A percentile compares a stretch with the other conserved stretches of the same genome.
Conservation (phyloP, 2,113 vertebrate species). For the Ranitomeya variabilis region DNA sequence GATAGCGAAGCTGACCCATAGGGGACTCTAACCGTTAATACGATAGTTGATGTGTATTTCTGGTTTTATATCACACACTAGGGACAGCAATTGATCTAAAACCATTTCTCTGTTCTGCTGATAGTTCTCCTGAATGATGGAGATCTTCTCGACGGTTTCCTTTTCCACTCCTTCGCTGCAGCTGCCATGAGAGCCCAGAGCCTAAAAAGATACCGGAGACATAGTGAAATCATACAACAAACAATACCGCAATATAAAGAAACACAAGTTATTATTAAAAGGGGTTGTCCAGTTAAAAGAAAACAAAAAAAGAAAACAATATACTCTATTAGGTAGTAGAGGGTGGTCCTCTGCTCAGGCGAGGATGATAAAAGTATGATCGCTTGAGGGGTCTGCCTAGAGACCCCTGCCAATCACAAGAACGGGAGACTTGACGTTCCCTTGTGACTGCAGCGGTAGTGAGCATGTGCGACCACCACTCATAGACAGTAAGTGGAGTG, state of each 20-base stretch:
- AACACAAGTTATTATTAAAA: neutral
- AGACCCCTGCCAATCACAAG: too few relatives aligned
- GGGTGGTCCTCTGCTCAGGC: too few relatives aligned
- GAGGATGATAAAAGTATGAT: too few relatives aligned
- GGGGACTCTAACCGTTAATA: slow-evolving; percentile 78
- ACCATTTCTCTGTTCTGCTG: slow-evolving; percentile 84
- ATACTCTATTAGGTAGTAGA: too few relatives aligned
- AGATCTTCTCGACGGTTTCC: slow-evolving; percentile 88
- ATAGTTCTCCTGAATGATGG: slow-evolving; percentile 83
- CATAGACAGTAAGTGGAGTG: too few relatives aligned
- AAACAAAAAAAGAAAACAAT: too few relatives aligned
- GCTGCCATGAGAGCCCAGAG: slow-evolving; percentile 92
- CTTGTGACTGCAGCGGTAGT: too few relatives aligned
- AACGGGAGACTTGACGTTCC: too few relatives aligned
- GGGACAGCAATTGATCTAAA: slow-evolving; percentile 81
- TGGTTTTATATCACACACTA: slow-evolving; percentile 90
- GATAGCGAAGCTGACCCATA: neutral
- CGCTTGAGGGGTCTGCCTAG: too few relatives aligned
- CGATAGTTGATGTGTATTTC: slow-evolving; percentile 95
- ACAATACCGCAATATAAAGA: neutral
- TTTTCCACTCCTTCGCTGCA: slow-evolving; percentile 92
- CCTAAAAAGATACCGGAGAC: slow-evolving; percentile 67
- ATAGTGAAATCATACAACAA: neutral
- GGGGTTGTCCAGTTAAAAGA: too few relatives aligned
- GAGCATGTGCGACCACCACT: too few relatives aligned